Base-by-base conservation (phyloP, 2,888 invertebrate species). In the Psococerastis gibbosa region DNA sequence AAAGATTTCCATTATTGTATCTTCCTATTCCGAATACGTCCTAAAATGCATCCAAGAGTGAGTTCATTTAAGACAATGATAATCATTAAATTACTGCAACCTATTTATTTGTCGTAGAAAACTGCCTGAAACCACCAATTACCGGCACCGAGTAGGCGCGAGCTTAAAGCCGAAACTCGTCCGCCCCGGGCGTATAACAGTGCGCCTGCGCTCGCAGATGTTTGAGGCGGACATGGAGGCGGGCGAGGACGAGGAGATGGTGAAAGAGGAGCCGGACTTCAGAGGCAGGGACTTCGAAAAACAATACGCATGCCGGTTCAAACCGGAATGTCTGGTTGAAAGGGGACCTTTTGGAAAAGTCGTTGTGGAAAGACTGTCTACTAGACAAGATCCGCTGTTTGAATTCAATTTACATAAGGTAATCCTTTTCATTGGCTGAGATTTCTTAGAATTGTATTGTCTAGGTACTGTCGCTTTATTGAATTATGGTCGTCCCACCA, bases 291-390 rank as follows among this genome's bases (percentile, higher is more conserved):
- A 57, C 22, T 54, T 57, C 48, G 54, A 54, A 27, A 53, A 54
- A 20, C 56, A 57, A 45, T 57, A 56, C 49, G 55, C 55, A 16
- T 57, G 55, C 51, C 56, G 51, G 32, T 56, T 55, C 48, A 53
- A 54, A 43, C 46, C 45, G 2, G 49, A 51, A 20, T 45, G 45
- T 2, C 46, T 41, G 20, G 50, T 54, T 13, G 54, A 53, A 5
- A 46, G 52, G 34, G 56, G 56, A 5, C 50, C 55, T 1, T 55
- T 56, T 49, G 56, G 56, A 5, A 56, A 56, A 44, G 54, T 56
- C 2, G 42, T 54, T 9, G 54, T 56, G 2, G 52, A 53, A 34
- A 47, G 55, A 16, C 33, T 46, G 9, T 43, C 49, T n/a, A 43
- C 38, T 6, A 44, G 38, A 18, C 50, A 49, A 17, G 53, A 55